Evolutionary conservation across 30 jellyfish, hydroid and myxozoan genomes (phyloP).

Genomic region (Cassiopea andromeda): DNA sequence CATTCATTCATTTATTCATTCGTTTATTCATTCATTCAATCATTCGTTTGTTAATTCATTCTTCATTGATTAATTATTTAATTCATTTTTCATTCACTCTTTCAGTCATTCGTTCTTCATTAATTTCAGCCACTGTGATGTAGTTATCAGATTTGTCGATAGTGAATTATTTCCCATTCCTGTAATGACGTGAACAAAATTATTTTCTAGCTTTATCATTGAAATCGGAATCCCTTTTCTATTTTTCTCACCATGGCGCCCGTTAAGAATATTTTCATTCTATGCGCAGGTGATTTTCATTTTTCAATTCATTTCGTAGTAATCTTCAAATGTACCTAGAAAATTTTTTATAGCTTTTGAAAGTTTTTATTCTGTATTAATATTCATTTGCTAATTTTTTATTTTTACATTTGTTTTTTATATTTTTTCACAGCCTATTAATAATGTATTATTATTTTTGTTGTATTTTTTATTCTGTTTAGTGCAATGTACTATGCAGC

Average conservation of each 20-base stretch:
- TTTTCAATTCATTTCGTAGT: neutral
- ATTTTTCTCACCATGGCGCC: conserved; percentile 85
- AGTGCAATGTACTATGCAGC: too few relatives aligned
- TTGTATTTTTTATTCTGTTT: too few relatives aligned
- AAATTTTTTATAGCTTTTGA: neutral
- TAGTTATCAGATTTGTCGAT: too few relatives aligned
- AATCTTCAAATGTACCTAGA: neutral
- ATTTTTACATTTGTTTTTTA: too few relatives aligned
- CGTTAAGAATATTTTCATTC: conserved; percentile 74
- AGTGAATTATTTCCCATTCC: too few relatives aligned
- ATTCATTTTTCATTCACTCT: neutral
- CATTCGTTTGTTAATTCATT: neutral
- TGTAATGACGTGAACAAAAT: too few relatives aligned
- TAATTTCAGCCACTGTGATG: too few relatives aligned
- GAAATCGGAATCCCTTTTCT: conserved; percentile 93
- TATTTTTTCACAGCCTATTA: too few relatives aligned
- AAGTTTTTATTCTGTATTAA: neutral
- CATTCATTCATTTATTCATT: too few relatives aligned
- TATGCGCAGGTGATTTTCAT: conserved; percentile 80
- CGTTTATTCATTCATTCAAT: too few relatives aligned
- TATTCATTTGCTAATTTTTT: too few relatives aligned
- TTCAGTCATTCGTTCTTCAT: neutral
- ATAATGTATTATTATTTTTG: too few relatives aligned
- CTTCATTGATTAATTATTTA: neutral
- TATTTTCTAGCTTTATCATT: conserved; percentile 75